Conservation (phyloP, 2,888 invertebrate genomes). For the Nomada goodeniana region DNA sequence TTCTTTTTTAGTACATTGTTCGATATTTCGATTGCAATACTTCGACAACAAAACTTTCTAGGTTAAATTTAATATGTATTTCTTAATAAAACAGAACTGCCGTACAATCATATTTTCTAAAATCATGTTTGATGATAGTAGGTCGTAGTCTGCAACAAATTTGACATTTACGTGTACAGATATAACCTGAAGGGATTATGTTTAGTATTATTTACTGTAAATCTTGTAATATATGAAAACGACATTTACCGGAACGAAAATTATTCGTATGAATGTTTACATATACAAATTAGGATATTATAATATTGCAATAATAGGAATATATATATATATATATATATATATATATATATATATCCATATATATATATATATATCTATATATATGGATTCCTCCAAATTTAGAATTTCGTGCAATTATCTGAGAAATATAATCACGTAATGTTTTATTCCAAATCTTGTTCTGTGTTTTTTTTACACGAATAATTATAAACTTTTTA, state of each 20-base stretch:
- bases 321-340: not conserved
- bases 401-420: slow-evolving; percentile 19
- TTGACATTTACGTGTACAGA: slow-evolving; percentile 52
- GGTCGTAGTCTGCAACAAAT: slow-evolving; percentile 47
- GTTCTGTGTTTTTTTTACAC: not conserved
- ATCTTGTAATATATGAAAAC: slow-evolving; percentile 8
- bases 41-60: slow-evolving; percentile 23
- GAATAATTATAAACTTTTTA: no score
- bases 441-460: slow-evolving; percentile 13
- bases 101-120: slow-evolving; percentile 36
- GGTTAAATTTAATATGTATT: slow-evolving; percentile 39
- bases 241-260: slow-evolving; percentile 5
- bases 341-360: no score
- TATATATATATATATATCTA: not conserved
- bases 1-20: slow-evolving; percentile 9
- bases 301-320: slow-evolving; percentile 12
- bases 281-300: slow-evolving; percentile 18
- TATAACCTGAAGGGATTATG: slow-evolving; percentile 51
- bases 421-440: slow-evolving; percentile 24
- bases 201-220: slow-evolving; percentile 22
- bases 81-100: slow-evolving; percentile 15
- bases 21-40: slow-evolving; percentile 4
- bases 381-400: not conserved
- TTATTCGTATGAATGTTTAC: not conserved
- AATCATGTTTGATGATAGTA: slow-evolving; percentile 45